Conservation (phyloP, 1,140 invertebrate genomes). For the Papilio glaucus region DNA sequence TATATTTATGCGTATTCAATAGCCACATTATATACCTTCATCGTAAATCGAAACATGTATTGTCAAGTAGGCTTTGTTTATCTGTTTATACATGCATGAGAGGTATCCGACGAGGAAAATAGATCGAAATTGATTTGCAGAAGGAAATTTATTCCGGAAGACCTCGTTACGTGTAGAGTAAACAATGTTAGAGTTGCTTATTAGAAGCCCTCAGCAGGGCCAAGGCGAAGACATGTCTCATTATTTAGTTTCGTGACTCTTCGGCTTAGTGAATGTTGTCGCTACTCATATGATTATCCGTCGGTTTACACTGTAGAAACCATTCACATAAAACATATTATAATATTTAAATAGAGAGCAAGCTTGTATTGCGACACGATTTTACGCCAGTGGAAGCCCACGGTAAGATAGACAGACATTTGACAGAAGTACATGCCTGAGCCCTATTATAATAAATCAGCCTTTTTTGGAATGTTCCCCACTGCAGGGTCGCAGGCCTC, state of each 20-base stretch:
- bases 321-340: no score
- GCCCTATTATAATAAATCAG: no score
- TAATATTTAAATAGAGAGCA: no score
- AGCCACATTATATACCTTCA: not conserved
- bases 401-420: no score
- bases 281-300: no score
- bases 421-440: no score
- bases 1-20: not conserved
- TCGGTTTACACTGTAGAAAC: no score
- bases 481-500: no score
- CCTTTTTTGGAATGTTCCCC: no score
- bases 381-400: no score
- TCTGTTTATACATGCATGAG: conserved; percentile 21
- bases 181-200: conserved; percentile 28
- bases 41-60: conserved; percentile 20
- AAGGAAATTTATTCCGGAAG: conserved; percentile 35
- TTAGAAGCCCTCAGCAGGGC: conserved; percentile 30
- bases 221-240: conserved; percentile 26
- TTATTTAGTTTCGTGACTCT: conserved; percentile 33
- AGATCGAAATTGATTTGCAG: conserved; percentile 31
- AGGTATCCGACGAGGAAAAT: conserved; percentile 31
- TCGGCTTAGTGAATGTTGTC: not conserved
- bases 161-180: conserved; percentile 25
- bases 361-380: no score
- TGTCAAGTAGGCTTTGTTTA: not conserved